These are phyloP conservation scores for Gymnarchus niloticus DNA, from an alignment of 2,113 vertebrate genomes.

Conservation along the genomic window DNA sequence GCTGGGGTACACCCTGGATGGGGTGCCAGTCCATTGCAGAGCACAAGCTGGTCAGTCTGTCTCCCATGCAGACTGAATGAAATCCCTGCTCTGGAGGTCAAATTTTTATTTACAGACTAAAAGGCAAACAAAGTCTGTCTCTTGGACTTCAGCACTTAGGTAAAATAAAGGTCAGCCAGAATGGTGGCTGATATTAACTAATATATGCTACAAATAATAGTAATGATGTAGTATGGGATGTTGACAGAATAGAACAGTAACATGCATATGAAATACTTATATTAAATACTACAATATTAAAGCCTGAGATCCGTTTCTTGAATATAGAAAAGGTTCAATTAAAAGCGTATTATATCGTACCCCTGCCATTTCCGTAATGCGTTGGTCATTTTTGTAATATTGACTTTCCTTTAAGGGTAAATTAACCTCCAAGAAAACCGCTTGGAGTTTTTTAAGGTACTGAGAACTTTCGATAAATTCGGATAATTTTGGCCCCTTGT, in stretches of 20 bases:
- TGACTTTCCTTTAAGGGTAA: background rate
- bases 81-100: background rate
- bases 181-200: background rate
- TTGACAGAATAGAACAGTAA: background rate
- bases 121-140: conserved; percentile 12
- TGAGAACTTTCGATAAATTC: background rate
- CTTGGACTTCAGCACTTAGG: conserved; percentile 8
- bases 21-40: no score
- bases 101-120: conserved; percentile 11
- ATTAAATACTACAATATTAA: background rate
- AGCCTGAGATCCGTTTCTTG: background rate
- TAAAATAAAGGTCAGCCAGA: background rate
- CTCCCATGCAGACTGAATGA: background rate
- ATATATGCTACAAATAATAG: background rate
- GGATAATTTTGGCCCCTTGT: background rate
- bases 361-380: background rate
- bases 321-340: background rate
- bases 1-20: no score
- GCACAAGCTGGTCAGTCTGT: background rate
- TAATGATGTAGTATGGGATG: background rate
- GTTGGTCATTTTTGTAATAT: background rate
- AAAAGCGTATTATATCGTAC: background rate
- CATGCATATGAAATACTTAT: background rate
- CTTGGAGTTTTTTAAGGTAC: no score
- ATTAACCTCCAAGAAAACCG: background rate